Evolutionary conservation across 2,113 vertebrate species (phyloP).

Genomic region (Burhinus bistriatus): DNA sequence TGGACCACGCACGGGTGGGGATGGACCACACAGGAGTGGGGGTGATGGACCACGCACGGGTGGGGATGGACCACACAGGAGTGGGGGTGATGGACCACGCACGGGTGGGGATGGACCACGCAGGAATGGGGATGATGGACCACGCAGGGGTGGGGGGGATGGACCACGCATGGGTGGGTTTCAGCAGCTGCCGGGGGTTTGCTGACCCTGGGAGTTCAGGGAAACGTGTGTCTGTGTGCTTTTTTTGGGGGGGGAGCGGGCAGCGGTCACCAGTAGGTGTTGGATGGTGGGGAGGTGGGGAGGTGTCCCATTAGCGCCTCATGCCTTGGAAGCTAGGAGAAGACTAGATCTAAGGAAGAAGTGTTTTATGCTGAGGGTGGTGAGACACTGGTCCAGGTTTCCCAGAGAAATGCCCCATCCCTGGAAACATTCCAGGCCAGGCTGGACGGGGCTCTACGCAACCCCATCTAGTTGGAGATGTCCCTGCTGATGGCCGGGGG

Average conservation of each 20-base stretch:
- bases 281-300: not conserved
- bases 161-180: not conserved
- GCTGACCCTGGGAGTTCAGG: not conserved
- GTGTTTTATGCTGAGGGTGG: not conserved
- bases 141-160: too few relatives aligned
- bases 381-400: accelerated
- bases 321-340: not conserved
- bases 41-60: too few relatives aligned
- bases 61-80: too few relatives aligned
- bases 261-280: not conserved
- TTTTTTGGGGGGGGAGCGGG: not conserved
- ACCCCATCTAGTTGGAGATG: accelerated
- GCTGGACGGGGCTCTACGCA: not conserved
- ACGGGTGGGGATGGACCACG: too few relatives aligned
- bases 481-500: not conserved
- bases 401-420: not conserved
- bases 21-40: too few relatives aligned
- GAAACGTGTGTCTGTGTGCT: not conserved
- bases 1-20: too few relatives aligned
- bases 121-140: not conserved
- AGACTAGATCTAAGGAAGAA: not conserved
- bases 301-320: too few relatives aligned
- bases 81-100: too few relatives aligned
- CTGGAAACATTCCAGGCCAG: not conserved
- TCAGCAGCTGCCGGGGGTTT: not conserved